phyloP scores from a whole-genome alignment of 1,140 invertebrate species.

The Heliconius hewitsoni region DNA sequence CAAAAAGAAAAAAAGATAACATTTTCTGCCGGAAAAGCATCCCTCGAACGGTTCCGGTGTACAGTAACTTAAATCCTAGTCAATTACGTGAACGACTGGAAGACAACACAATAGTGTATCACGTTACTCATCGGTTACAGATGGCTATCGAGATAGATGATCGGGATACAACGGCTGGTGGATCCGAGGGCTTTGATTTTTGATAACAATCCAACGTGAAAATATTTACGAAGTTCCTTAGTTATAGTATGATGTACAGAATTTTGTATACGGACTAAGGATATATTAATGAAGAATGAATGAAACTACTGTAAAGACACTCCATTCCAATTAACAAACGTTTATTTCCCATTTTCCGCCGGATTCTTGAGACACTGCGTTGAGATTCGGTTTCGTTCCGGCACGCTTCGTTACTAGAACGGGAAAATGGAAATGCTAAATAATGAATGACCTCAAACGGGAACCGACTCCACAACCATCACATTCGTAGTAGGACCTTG shows the following conservation, averaged over 20 bases:
- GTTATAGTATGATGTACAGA: neutral
- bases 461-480: too few relatives aligned
- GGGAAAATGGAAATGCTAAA: too few relatives aligned
- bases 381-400: too few relatives aligned
- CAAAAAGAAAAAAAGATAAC: neutral
- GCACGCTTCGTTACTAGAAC: too few relatives aligned
- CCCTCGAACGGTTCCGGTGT: conserved; percentile 10
- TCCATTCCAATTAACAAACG: too few relatives aligned
- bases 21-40: neutral
- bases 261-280: neutral
- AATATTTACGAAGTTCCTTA: conserved; percentile 3
- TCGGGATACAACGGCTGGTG: conserved; percentile 21
- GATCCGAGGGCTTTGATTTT: conserved; percentile 21
- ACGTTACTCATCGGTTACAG: conserved; percentile 46
- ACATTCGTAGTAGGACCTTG: too few relatives aligned
- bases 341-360: too few relatives aligned
- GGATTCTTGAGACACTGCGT: too few relatives aligned
- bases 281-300: too few relatives aligned
- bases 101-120: conserved; percentile 61
- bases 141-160: conserved; percentile 43
- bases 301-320: too few relatives aligned
- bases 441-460: too few relatives aligned
- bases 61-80: conserved; percentile 52
- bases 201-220: conserved; percentile 23
- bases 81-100: conserved; percentile 52